Base-by-base conservation (phyloP, 2,797 vertebrate species). In the Coccyzus lansbergi region DNA sequence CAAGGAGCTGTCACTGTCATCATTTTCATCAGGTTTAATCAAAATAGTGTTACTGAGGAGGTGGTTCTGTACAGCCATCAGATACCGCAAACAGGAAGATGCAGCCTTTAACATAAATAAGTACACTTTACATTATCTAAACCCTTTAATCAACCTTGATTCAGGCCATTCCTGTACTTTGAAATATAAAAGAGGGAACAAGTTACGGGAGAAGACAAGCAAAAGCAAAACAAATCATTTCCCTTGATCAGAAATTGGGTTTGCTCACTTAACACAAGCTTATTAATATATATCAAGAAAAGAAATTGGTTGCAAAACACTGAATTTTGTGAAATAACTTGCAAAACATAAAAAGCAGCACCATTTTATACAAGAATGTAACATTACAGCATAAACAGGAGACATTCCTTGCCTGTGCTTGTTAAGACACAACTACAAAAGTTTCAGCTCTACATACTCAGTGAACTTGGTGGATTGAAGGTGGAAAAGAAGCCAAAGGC, bases 51-150 rank as follows among this genome's bases (percentile, higher is more conserved):
- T 99, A 98, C 99, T 99, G 96, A 99, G 99, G 97, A 99, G 98
- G 97, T 99, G 99, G 97, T 99, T 99, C 98, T 99, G 99, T 96
- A 99, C 99, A 68, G 99, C 99, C 99, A 99, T 99, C 98, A 99
- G 98, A 98, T 99, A 99, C 96, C 98, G 98, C 97, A 99, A 98
- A 97, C 99, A 98, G 58, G 99, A 98, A 67, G 99, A 99, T 38
- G 99, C 99, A 97, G 99, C 99, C 99, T 99, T 98, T 67, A 96
- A 98, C 88, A 97, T 75, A 98, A 97, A 98, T 67, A 97, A 97
- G 95, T 63, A 94, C 76, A 96, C 83, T 95, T 69, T 86, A 96
- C 93, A 96, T 97, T 85, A 94, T 89, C 97, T 90, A 81, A 80
- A 94, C 62, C 36, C 44, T 88, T 42, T 33, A 82, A 46, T 9